phyloP scores from a whole-genome alignment of 2,113 vertebrate species.

The Laticauda colubrina region DNA sequence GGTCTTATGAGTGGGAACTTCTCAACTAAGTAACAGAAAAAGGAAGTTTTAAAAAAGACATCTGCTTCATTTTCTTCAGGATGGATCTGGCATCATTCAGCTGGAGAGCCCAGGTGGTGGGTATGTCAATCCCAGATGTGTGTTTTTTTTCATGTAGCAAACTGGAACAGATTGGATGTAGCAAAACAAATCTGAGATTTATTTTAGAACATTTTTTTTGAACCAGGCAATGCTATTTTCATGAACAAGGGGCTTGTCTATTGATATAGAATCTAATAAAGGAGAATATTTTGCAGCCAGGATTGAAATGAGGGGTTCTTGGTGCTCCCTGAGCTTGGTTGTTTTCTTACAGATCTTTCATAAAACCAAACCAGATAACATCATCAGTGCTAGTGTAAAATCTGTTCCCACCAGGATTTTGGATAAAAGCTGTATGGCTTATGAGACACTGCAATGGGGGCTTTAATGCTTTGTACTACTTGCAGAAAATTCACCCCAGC shows the following conservation, averaged over 20 bases:
- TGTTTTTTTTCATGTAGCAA: conserved; percentile 28
- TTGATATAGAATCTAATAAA: neutral
- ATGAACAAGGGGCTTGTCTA: neutral
- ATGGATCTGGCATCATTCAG: conserved; percentile 20
- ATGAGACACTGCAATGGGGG: neutral
- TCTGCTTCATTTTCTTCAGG: conserved; percentile 24
- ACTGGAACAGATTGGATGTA: conserved; percentile 37
- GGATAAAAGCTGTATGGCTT: neutral
- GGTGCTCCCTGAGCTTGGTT: too few relatives aligned
- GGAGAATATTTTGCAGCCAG: neutral
- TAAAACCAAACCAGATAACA: neutral
- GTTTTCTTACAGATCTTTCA: neutral
- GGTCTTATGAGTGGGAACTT: neutral
- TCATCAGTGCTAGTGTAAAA: neutral
- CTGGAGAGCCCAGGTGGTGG: conserved; percentile 27
- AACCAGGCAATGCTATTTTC: neutral
- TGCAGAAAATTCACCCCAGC: neutral
- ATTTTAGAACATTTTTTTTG: neutral
- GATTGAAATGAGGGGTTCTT: too few relatives aligned
- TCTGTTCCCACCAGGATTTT: neutral
- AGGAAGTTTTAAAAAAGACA: neutral
- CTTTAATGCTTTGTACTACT: neutral
- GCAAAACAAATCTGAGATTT: conserved; percentile 34
- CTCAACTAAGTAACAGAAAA: neutral
- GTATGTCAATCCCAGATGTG: conserved; percentile 36